phyloP scores from a whole-genome alignment of 2,797 vertebrate genomes.

The Gymnothorax reevesii region DNA sequence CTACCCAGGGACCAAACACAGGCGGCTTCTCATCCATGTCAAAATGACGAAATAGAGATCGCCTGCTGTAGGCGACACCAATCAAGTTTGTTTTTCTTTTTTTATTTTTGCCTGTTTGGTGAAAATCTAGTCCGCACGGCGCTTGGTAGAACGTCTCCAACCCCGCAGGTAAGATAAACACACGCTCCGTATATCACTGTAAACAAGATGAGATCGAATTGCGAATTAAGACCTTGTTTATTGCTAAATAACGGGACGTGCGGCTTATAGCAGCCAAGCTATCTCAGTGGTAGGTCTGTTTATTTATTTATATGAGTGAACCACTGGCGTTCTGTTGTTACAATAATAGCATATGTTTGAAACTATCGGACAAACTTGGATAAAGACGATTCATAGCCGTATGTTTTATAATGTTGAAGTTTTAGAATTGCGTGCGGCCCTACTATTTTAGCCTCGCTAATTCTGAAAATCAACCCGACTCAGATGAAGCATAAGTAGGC shows the following conservation, averaged over 20 bases:
- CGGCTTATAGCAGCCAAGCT: background rate
- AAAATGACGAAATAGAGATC: background rate
- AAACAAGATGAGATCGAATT: background rate
- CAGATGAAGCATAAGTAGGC: background rate
- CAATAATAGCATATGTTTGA: background rate
- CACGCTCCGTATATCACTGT: background rate
- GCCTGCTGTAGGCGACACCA: background rate
- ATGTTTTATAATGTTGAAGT: background rate
- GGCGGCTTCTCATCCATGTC: background rate
- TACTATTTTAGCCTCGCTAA: background rate
- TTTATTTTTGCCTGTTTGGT: background rate
- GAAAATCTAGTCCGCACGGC: background rate
- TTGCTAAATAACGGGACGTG: background rate
- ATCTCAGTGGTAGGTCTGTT: background rate
- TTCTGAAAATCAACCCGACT: background rate
- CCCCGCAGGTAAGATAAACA: background rate
- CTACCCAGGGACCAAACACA: background rate
- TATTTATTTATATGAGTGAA: background rate
- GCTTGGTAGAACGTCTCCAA: background rate
- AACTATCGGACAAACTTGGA: background rate
- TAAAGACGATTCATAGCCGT: background rate
- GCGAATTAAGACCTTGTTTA: background rate
- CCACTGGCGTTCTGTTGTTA: background rate
- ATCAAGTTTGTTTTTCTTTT: background rate
- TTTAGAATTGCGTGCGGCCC: background rate